phyloP scores from a whole-genome alignment of 2,797 vertebrate genomes.

The Aphelocoma californica region DNA sequence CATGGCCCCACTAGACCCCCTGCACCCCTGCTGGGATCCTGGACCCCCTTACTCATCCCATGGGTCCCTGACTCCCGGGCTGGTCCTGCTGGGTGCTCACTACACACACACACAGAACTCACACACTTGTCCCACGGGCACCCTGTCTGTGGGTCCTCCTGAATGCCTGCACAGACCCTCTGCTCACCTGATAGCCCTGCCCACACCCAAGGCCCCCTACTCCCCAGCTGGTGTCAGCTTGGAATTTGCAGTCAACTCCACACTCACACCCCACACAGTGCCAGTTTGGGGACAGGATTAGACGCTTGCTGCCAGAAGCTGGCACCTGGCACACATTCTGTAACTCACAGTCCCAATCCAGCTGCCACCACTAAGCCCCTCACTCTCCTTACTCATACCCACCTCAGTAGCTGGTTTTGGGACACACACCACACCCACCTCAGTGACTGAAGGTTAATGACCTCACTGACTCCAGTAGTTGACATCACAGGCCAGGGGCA shows the following conservation, averaged over 20 bases:
- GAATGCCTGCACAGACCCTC: accelerated
- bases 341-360: neutral
- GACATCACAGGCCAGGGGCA: too few species aligned
- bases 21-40: accelerated
- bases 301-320: accelerated
- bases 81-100: accelerated
- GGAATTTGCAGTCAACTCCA: neutral
- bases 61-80: accelerated
- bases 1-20: accelerated
- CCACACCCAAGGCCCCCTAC: accelerated
- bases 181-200: accelerated
- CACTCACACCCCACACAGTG: accelerated
- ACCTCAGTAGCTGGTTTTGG: neutral
- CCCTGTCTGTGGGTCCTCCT: accelerated
- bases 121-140: accelerated
- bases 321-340: accelerated
- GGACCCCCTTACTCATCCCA: accelerated
- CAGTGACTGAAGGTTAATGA: neutral
- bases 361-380: accelerated
- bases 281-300: accelerated
- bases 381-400: neutral
- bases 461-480: neutral
- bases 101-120: neutral
- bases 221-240: neutral
- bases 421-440: neutral